Conservation (phyloP, 1,140 invertebrate genomes). For the Lasioglossum baleicum region DNA sequence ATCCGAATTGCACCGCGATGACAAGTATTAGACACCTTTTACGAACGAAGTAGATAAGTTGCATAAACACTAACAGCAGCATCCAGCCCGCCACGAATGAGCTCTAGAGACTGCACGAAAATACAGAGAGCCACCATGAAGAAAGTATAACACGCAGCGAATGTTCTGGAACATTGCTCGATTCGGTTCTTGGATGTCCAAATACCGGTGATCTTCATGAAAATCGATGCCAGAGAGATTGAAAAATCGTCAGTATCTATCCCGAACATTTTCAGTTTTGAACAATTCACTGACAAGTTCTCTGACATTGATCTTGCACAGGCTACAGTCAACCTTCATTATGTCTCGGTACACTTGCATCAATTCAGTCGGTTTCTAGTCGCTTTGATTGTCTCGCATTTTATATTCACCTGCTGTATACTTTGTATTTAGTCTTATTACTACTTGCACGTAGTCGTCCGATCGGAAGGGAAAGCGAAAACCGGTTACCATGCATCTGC, state of each 20-base stretch:
- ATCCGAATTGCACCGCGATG: too few species aligned
- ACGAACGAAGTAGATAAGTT: too few species aligned
- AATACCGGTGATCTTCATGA: slow-evolving; percentile 51
- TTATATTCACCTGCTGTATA: neutral
- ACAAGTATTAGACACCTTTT: too few species aligned
- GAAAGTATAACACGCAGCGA: slow-evolving; percentile 25
- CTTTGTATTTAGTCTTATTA: neutral
- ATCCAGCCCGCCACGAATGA: neutral
- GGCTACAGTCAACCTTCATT: neutral
- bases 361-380: neutral
- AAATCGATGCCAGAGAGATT: slow-evolving; percentile 32
- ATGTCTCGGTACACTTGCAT: too few species aligned
- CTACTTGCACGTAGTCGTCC: neutral
- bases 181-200: slow-evolving; percentile 25
- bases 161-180: neutral
- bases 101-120: neutral
- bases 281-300: neutral
- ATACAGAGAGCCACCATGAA: neutral
- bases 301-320: neutral
- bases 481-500: neutral
- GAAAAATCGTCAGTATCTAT: slow-evolving; percentile 14
- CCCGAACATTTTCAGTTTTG: neutral
- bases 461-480: neutral
- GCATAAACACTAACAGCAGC: neutral
- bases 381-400: neutral